Percentiles rank a stretch among this genome's conserved stretches.
These are phyloP conservation scores for Leucoptera coffeella DNA, from an alignment of 2,888 invertebrate genomes.

Conservation along the genomic window DNA sequence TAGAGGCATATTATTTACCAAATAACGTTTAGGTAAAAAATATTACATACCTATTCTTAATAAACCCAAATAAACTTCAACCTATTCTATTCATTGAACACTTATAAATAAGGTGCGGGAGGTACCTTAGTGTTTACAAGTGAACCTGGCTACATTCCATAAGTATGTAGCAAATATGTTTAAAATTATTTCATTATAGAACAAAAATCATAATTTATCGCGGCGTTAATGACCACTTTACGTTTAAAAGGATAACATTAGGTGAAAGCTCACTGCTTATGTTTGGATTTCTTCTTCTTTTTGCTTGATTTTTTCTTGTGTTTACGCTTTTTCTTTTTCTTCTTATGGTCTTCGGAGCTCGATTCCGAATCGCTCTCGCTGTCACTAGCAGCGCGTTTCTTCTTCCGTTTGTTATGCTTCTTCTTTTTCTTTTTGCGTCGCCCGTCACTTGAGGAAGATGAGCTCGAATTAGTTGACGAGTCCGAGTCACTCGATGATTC, in stretches of 20 bases:
- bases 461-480: conserved; percentile 44
- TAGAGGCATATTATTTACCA: too few species aligned
- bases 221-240: not conserved
- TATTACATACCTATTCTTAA: too few species aligned
- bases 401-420: conserved; percentile 57
- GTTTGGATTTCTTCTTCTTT: conserved; percentile 65
- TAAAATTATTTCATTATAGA: conserved; percentile 1
- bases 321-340: conserved; percentile 63
- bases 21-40: too few species aligned
- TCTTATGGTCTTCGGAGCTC: conserved; percentile 59
- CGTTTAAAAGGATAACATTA: not conserved
- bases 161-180: too few species aligned
- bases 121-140: too few species aligned
- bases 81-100: too few species aligned
- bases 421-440: conserved; percentile 59
- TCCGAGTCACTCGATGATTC: conserved; percentile 39
- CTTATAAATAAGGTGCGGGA: too few species aligned
- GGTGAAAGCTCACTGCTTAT: conserved; percentile 20
- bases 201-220: not conserved
- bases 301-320: conserved; percentile 64
- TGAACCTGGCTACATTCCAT: too few species aligned
- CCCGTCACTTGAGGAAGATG: conserved; percentile 42
- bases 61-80: too few species aligned
- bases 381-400: conserved; percentile 54
- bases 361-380: conserved; percentile 61